These are phyloP conservation scores for Parauchenoglanis punctatus DNA, from an alignment of 2,797 vertebrate genomes.

Conservation along the genomic window DNA sequence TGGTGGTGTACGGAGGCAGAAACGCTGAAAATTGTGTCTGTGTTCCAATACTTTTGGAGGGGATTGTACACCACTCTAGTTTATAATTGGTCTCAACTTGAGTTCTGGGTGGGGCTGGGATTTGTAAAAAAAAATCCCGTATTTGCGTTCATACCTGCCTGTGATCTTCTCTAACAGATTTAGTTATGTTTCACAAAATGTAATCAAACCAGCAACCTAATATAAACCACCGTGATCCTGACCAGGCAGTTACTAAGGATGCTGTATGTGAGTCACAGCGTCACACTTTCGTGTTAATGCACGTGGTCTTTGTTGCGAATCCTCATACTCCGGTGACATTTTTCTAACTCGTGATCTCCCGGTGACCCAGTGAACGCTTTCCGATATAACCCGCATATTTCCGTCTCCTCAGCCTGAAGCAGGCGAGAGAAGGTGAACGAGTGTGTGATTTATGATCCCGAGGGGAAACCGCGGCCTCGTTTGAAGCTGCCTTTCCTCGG, in stretches of 20 bases:
- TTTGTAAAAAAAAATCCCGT: too few species aligned
- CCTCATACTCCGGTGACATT: too few species aligned
- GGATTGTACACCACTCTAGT: background rate
- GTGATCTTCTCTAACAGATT: background rate
- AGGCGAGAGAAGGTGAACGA: background rate
- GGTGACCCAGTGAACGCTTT: background rate
- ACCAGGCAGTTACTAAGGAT: background rate
- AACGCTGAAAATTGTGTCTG: too few species aligned
- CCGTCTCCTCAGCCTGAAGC: background rate
- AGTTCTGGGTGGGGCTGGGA: background rate
- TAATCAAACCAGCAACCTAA: background rate
- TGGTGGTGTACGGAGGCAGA: too few species aligned
- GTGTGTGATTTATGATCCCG: background rate
- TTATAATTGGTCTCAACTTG: background rate
- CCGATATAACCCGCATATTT: background rate
- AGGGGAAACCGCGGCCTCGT: conserved; percentile 1
- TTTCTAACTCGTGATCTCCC: background rate
- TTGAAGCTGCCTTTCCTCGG: background rate
- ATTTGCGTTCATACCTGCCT: background rate
- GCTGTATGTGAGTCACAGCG: background rate
- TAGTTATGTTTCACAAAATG: background rate
- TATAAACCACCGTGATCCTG: background rate
- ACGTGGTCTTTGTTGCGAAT: too few species aligned
- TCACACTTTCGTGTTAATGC: background rate
- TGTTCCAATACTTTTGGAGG: too few species aligned